phyloP scores from a whole-genome alignment of 37 sponge, comb jelly and placozoan genomes.

The Hormiphora californensis region DNA sequence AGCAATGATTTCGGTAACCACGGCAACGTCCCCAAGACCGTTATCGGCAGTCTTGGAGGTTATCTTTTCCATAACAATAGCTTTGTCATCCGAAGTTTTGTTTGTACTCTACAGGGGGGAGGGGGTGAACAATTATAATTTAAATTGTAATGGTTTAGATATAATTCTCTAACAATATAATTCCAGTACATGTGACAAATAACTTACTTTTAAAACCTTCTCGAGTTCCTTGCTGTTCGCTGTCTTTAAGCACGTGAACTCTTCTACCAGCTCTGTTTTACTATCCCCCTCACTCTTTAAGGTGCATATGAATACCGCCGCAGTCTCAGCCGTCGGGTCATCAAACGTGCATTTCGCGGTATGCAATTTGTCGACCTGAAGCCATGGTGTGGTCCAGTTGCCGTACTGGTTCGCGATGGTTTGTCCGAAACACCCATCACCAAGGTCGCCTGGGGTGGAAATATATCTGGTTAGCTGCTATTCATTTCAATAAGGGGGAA shows the following conservation, averaged over 20 bases:
- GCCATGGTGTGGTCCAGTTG: not conserved
- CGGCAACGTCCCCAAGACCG: constrained; percentile 15
- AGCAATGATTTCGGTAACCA: not conserved
- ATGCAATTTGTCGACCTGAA: not conserved
- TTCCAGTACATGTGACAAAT: too few species aligned
- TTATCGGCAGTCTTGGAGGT: not conserved
- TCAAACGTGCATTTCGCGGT: not conserved
- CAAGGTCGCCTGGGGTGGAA: not conserved
- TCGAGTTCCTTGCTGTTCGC: not conserved
- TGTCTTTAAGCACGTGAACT: not conserved
- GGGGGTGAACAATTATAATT: too few species aligned
- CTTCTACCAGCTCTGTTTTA: not conserved
- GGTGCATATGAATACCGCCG: too few species aligned
- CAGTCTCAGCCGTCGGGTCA: not conserved
- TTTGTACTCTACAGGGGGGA: too few species aligned
- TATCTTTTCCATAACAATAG: not conserved
- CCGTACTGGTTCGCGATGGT: not conserved
- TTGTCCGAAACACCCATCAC: not conserved
- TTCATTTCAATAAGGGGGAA: too few species aligned
- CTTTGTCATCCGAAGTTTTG: too few species aligned
- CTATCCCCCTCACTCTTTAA: not conserved
- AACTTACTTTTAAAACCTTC: too few species aligned
- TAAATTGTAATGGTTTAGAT: too few species aligned
- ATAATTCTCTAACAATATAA: too few species aligned
- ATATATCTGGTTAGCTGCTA: too few species aligned